Percentiles rank a stretch among this genome's conserved stretches.
phyloP scores from a whole-genome alignment of 1,140 invertebrate genomes.

The Heliconius congener region DNA sequence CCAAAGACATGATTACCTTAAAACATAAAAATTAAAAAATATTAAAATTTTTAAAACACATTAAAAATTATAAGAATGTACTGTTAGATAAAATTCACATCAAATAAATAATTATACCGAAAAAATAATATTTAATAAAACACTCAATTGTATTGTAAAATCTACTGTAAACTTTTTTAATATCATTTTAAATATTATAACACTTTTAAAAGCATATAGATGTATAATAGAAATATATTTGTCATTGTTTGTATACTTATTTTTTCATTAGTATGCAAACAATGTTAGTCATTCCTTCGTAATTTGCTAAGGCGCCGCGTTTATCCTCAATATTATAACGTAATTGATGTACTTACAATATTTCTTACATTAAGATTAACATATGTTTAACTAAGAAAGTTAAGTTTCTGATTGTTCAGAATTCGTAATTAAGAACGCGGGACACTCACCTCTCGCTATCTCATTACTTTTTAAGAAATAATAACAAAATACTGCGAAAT shows the following conservation, averaged over 20 bases:
- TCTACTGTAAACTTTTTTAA: background rate
- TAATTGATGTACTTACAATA: constrained; percentile 13
- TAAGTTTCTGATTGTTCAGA: background rate
- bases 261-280: background rate
- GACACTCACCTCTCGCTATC: constrained; percentile 59
- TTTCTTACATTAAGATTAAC: background rate
- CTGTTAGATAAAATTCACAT: background rate
- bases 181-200: background rate
- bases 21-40: background rate
- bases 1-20: constrained; percentile 60
- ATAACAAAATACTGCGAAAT: constrained; percentile 57
- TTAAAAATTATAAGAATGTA: background rate
- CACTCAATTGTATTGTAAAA: background rate
- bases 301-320: background rate
- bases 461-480: constrained; percentile 69
- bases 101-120: background rate
- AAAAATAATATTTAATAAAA: background rate
- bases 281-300: constrained; percentile 8
- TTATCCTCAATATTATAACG: constrained; percentile 3
- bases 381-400: background rate
- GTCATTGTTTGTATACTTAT: background rate
- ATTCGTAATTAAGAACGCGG: background rate
- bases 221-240: background rate
- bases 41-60: background rate
- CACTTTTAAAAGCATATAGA: background rate